phyloP scores from a whole-genome alignment of 2,797 vertebrate species.

The Monodelphis domestica region DNA sequence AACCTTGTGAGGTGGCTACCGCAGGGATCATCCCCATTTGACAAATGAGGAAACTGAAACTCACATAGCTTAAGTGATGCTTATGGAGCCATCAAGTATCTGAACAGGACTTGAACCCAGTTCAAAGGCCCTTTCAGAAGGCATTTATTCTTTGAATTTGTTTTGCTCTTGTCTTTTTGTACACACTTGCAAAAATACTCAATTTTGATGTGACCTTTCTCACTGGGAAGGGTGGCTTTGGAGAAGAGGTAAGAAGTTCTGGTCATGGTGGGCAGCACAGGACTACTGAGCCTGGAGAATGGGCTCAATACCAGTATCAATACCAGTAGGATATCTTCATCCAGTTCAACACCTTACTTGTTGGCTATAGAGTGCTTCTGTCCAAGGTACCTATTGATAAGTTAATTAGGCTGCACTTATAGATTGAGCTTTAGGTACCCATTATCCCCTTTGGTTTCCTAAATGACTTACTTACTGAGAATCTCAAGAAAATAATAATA shows the following conservation, averaged over 20 bases:
- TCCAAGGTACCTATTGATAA: background rate
- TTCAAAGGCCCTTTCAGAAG: background rate
- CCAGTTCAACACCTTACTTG: background rate
- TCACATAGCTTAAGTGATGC: background rate
- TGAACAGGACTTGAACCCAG: background rate
- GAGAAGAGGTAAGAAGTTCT: background rate
- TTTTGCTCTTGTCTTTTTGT: background rate
- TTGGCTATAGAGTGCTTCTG: background rate
- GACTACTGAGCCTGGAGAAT: background rate
- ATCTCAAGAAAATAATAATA: background rate
- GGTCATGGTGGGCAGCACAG: background rate
- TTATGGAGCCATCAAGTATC: background rate
- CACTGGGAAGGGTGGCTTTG: background rate
- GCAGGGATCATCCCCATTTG: background rate
- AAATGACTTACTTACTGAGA: background rate
- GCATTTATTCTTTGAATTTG: background rate
- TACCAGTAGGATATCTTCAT: background rate
- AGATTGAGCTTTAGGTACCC: background rate
- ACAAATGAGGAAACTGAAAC: background rate
- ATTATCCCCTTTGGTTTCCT: background rate
- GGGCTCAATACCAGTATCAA: background rate
- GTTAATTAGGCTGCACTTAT: background rate
- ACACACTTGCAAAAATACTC: background rate
- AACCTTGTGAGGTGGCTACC: background rate
- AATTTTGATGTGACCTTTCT: background rate